These are phyloP conservation scores for Ichneumon xanthorius DNA, from an alignment of 2,888 invertebrate genomes.

Conservation along the genomic window DNA sequence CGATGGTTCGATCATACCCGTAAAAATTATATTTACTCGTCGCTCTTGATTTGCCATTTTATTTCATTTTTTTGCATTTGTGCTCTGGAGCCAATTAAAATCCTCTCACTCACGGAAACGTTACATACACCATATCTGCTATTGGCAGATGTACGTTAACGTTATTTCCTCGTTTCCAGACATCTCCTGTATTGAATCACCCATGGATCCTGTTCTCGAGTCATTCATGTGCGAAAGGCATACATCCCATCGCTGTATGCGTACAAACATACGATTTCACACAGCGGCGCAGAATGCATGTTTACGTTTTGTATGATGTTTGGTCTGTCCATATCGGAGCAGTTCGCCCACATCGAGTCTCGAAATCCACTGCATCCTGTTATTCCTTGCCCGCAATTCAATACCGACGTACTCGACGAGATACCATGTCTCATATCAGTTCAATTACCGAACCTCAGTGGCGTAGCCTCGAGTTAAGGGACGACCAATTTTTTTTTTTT, in stretches of 20 bases:
- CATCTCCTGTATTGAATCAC: constrained; percentile 19
- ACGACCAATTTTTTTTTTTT: no score
- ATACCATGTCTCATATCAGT: constrained; percentile 16
- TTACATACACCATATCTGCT: not conserved
- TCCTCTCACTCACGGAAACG: constrained; percentile 28
- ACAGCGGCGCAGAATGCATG: not conserved
- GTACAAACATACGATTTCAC: not conserved
- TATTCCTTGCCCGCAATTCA: constrained; percentile 7
- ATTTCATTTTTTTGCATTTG: not conserved
- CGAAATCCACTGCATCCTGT: constrained; percentile 5
- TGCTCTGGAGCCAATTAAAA: constrained; percentile 40
- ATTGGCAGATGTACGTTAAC: constrained; percentile 32
- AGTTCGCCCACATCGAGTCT: constrained; percentile 3
- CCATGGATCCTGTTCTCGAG: not conserved
- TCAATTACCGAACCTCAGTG: constrained; percentile 12
- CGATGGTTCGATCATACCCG: not conserved
- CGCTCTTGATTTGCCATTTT: not conserved
- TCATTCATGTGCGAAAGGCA: not conserved
- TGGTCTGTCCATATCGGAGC: not conserved
- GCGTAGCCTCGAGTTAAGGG: not conserved
- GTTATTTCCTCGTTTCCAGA: constrained; percentile 40
- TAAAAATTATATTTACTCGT: not conserved
- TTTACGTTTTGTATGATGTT: not conserved
- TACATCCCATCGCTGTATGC: not conserved
- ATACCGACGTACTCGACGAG: not conserved